Evolutionary conservation across 37 sponge, comb jelly and placozoan genomes (phyloP).

Genomic region (Tethya wilhelma): DNA sequence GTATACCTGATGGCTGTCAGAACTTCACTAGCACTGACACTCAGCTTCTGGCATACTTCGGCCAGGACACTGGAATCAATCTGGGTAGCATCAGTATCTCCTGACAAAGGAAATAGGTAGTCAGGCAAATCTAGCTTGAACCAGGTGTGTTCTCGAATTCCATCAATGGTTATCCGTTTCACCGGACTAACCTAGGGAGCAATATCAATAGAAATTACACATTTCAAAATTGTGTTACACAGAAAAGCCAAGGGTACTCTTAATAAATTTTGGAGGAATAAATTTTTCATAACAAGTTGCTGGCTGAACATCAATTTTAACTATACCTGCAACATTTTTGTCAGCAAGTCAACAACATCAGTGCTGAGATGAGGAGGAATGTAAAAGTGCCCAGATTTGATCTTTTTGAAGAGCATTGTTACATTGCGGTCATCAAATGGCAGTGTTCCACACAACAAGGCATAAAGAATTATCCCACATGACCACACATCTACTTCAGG

Average conservation of each 20-base stretch:
- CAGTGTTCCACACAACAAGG: slow-evolving; percentile 90
- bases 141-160: slow-evolving; percentile 84
- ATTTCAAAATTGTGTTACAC: too few species aligned
- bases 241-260: too few species aligned
- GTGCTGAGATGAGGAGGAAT: slow-evolving; percentile 79
- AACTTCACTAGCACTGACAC: slow-evolving; percentile 33
- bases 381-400: slow-evolving; percentile 83
- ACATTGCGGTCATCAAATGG: slow-evolving; percentile 97
- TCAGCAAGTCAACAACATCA: slow-evolving; percentile 68
- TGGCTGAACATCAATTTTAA: neutral
- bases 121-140: slow-evolving; percentile 74
- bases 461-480: slow-evolving; percentile 96
- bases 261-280: too few species aligned
- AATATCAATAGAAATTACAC: neutral
- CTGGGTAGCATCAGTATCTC: slow-evolving; percentile 19
- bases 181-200: slow-evolving; percentile 85
- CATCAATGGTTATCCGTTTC: slow-evolving; percentile 81
- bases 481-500: slow-evolving; percentile 98
- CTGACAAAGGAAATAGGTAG: slow-evolving; percentile 76
- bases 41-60: slow-evolving; percentile 79
- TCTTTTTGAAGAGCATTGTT: slow-evolving; percentile 88
- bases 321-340: slow-evolving; percentile 85
- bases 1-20: slow-evolving; percentile 25
- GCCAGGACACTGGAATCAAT: slow-evolving; percentile 64
- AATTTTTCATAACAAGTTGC: neutral